phyloP scores from a whole-genome alignment of 2,888 invertebrate species.

The Pristionchus japonicus region DNA sequence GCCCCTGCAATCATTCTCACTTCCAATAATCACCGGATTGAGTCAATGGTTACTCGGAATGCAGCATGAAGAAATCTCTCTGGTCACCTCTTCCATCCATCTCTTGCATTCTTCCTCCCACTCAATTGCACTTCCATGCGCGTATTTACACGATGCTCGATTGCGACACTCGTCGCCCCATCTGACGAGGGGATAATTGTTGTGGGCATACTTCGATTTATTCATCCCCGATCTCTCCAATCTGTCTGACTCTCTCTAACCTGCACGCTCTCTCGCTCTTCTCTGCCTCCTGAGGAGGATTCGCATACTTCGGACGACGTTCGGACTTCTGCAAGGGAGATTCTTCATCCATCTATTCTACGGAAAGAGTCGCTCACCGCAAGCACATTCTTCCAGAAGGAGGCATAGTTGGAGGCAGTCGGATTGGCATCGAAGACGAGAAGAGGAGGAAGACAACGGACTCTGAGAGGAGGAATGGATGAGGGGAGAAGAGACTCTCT shows the following conservation, averaged over 20 bases:
- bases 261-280: slow-evolving; percentile 28
- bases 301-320: slow-evolving; percentile 50
- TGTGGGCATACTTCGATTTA: no score
- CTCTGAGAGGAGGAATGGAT: no score
- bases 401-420: slow-evolving; percentile 37
- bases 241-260: slow-evolving; percentile 48
- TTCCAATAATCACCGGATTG: background rate
- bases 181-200: no score
- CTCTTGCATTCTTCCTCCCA: slow-evolving; percentile 54
- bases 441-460: slow-evolving; percentile 52
- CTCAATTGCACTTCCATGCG: slow-evolving; percentile 54
- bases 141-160: slow-evolving; percentile 53
- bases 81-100: slow-evolving; percentile 52
- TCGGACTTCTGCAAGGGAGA: slow-evolving; percentile 48
- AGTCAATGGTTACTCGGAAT: no score
- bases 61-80: no score
- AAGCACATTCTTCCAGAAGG: slow-evolving; percentile 56
- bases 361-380: background rate
- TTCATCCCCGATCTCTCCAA: slow-evolving; percentile 11
- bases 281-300: slow-evolving; percentile 47
- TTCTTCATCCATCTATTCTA: background rate
- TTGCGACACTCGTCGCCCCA: slow-evolving; percentile 52
- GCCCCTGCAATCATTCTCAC: background rate
- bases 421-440: slow-evolving; percentile 58
- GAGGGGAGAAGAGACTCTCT: no score